These are phyloP conservation scores for Cheilosia vulpina DNA, from an alignment of 2,888 invertebrate genomes.

Conservation along the genomic window DNA sequence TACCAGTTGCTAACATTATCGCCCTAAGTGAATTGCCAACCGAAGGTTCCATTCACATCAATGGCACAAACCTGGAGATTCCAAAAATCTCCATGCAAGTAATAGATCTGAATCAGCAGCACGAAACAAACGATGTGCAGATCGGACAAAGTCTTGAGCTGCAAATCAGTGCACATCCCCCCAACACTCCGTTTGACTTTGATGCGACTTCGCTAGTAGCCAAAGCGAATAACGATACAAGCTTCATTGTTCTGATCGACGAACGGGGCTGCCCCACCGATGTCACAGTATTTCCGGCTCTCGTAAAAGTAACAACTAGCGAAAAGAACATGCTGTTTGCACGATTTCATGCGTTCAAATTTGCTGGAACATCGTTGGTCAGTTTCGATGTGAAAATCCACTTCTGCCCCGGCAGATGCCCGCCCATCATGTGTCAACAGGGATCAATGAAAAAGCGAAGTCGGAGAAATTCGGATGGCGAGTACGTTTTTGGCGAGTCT, in stretches of 20 bases:
- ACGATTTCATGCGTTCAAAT: constrained; percentile 93
- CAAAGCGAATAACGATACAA: constrained; percentile 90
- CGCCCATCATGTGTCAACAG: constrained; percentile 85
- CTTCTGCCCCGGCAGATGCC: constrained; percentile 90
- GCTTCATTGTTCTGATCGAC: constrained; percentile 88
- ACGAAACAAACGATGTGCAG: constrained; percentile 87
- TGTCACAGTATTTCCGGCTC: constrained; percentile 84
- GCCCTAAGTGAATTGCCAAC: constrained; percentile 82
- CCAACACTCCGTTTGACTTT: constrained; percentile 86
- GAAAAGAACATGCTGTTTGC: constrained; percentile 84
- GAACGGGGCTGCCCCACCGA: constrained; percentile 92
- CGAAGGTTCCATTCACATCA: constrained; percentile 83
- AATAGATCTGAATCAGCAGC: constrained; percentile 85
- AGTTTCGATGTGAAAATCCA: constrained; percentile 92
- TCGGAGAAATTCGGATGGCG: constrained; percentile 57
- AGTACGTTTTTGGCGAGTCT: constrained; percentile 63
- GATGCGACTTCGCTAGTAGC: constrained; percentile 92
- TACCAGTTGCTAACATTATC: background rate
- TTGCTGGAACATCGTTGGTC: constrained; percentile 92
- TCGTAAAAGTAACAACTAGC: constrained; percentile 82
- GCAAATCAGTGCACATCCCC: constrained; percentile 86
- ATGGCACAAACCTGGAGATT: constrained; percentile 75
- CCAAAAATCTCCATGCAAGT: constrained; percentile 85
- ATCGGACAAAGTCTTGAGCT: constrained; percentile 88
- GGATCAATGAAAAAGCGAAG: constrained; percentile 68